Percentiles rank a stretch among this genome's conserved stretches.
phyloP scores from a whole-genome alignment of 2,113 vertebrate species.

The Geococcyx californianus region DNA sequence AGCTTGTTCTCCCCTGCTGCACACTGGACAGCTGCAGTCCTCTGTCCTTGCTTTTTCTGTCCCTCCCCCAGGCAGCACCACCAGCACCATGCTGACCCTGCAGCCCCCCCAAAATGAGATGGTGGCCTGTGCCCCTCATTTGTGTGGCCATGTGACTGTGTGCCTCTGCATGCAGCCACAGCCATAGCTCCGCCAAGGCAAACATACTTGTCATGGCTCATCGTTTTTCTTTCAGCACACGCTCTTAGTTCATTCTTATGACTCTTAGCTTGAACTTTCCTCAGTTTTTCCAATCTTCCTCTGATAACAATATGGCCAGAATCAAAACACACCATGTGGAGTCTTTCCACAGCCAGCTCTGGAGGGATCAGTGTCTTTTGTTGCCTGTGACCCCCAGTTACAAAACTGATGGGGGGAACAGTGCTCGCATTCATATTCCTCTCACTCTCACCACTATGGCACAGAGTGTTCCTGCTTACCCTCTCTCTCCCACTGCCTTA shows the following conservation, averaged over 20 bases:
- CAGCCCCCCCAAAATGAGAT: neutral
- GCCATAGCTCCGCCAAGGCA: slow-evolving; percentile 1
- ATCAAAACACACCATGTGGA: neutral
- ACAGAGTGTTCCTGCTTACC: neutral
- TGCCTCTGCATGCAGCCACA: neutral
- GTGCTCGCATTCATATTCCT: neutral
- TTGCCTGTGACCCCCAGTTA: neutral
- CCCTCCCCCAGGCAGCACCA: neutral
- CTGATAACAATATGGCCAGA: neutral
- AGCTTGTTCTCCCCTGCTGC: neutral
- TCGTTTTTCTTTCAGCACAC: neutral
- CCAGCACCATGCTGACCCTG: neutral
- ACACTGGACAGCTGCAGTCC: neutral
- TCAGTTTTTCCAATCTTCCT: slow-evolving; percentile 25
- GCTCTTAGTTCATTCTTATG: neutral
- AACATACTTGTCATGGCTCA: neutral
- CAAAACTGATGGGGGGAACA: fast-evolving
- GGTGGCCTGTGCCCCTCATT: neutral
- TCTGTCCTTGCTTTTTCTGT: neutral
- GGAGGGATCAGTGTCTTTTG: neutral
- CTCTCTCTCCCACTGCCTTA: neutral
- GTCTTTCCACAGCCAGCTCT: neutral
- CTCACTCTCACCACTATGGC: neutral
- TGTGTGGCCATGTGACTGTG: fast-evolving
- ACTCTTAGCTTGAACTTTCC: neutral